Evolutionary conservation across 2,888 invertebrate species (phyloP).

Genomic region (Eupithecia abbreviata): DNA sequence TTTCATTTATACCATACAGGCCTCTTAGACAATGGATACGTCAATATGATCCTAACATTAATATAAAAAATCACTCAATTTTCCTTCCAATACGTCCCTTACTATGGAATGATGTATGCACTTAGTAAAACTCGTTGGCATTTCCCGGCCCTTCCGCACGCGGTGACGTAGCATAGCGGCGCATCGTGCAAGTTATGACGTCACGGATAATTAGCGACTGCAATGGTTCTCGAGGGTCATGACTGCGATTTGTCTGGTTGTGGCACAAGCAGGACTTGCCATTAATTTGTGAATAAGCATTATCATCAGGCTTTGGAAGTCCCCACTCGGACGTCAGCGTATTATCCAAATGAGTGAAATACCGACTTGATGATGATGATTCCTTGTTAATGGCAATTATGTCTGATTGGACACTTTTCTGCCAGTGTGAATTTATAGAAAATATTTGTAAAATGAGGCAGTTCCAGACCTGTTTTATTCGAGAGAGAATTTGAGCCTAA

Average conservation of each 20-base stretch:
- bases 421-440: no score
- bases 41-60: no score
- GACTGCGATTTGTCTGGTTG: background rate
- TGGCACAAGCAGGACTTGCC: background rate
- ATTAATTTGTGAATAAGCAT: background rate
- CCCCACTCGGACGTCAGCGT: background rate
- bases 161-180: slow-evolving; percentile 11
- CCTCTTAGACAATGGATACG: no score
- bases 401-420: no score
- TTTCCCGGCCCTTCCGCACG: background rate
- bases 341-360: background rate
- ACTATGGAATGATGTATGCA: background rate
- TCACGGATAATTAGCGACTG: slow-evolving; percentile 58
- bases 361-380: no score
- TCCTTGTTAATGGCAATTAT: no score
- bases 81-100: background rate
- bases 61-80: background rate
- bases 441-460: no score
- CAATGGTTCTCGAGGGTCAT: slow-evolving; percentile 2
- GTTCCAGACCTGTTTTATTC: no score
- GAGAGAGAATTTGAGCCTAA: no score
- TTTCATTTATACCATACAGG: no score
- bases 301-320: background rate
- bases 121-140: background rate
- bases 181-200: slow-evolving; percentile 49